A percentile compares a stretch with the other conserved stretches of the same genome.
Evolutionary conservation across 2,797 vertebrate genomes (phyloP).

Genomic region (Melanitta fusca): DNA sequence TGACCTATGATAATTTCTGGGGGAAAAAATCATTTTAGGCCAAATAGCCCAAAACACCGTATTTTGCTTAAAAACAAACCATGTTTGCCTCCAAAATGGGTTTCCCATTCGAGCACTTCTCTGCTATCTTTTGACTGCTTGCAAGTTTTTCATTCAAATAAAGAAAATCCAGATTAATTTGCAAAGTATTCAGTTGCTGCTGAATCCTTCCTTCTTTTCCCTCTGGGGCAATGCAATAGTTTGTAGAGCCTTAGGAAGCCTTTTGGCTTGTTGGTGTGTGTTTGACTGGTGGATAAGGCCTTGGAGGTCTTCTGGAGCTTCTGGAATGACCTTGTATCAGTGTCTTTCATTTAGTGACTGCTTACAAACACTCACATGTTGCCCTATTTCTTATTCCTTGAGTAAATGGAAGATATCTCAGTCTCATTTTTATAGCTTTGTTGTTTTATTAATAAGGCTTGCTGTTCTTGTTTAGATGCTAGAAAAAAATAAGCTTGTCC

Average conservation of each 20-base stretch:
- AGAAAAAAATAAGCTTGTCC: not conserved
- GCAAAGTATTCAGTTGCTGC: not conserved
- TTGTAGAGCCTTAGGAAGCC: not conserved
- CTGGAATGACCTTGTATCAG: not conserved
- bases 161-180: not conserved
- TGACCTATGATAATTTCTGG: not conserved
- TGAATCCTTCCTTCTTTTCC: not conserved
- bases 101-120: not conserved
- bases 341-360: not conserved
- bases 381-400: not conserved
- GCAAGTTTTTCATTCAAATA: not conserved
- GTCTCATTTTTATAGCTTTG: not conserved
- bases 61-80: not conserved
- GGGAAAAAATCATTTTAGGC: not conserved
- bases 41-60: not conserved
- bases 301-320: not conserved
- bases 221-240: not conserved
- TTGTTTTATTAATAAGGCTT: not conserved
- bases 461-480: not conserved
- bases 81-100: not conserved
- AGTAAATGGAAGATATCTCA: not conserved
- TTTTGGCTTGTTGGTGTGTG: not conserved
- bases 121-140: accelerated
- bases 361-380: not conserved
- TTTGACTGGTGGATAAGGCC: not conserved